Evolutionary conservation across 2,888 invertebrate species (phyloP).

Genomic region (Agrenia bidenticulata): DNA sequence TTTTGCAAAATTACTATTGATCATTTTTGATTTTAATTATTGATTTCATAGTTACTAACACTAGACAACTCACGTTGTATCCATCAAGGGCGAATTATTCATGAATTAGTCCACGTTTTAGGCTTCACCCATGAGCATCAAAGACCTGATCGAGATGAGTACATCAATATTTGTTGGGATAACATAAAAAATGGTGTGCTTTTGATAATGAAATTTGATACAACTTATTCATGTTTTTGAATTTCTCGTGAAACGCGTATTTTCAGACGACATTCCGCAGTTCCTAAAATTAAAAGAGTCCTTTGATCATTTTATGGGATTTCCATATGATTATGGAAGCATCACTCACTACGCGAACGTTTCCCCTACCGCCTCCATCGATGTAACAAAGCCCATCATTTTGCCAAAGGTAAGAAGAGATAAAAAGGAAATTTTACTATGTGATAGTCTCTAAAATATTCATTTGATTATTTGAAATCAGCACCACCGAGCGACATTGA

Average conservation of each 20-base stretch:
- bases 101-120: constrained; percentile 51
- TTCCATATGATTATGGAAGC: constrained; percentile 46
- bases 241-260: not conserved
- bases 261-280: constrained; percentile 23
- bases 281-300: constrained; percentile 18
- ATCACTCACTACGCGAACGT: constrained; percentile 43
- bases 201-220: not conserved
- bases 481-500: not conserved
- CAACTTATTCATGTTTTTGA: not conserved
- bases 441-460: too few relatives aligned
- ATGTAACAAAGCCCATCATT: constrained; percentile 31
- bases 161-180: constrained; percentile 44
- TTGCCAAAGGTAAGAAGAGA: constrained; percentile 28
- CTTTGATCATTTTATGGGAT: constrained; percentile 15
- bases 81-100: constrained; percentile 46
- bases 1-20: too few relatives aligned
- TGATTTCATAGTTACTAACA: constrained; percentile 25
- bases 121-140: constrained; percentile 53
- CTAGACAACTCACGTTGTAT: constrained; percentile 36
- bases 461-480: too few relatives aligned
- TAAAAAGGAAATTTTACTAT: too few relatives aligned
- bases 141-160: constrained; percentile 50
- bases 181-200: constrained; percentile 44
- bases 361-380: constrained; percentile 32
- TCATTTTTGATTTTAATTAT: too few relatives aligned